Evolutionary conservation across 2,113 vertebrate genomes (phyloP).

Genomic region (Galbula dea): DNA sequence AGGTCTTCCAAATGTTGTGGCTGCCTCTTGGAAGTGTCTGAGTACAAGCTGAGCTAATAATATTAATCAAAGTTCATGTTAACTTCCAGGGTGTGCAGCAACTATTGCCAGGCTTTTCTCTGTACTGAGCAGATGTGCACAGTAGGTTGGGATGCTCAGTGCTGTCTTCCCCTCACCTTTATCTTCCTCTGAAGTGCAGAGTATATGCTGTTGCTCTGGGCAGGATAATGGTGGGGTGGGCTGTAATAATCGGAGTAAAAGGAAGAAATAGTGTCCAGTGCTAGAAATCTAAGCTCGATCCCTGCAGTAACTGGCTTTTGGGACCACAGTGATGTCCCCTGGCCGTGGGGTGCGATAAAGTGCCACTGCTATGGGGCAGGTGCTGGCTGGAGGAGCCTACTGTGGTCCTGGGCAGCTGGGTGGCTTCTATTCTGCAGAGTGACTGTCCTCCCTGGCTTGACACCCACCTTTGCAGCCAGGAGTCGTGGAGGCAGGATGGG

Average conservation of each 20-base stretch:
- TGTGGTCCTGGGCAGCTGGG: not conserved
- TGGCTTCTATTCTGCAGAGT: not conserved
- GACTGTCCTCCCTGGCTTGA: not conserved
- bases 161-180: not conserved
- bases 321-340: not conserved
- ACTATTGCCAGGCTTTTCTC: not conserved
- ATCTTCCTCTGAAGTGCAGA: not conserved
- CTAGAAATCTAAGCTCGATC: not conserved
- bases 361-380: not conserved
- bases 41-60: not conserved
- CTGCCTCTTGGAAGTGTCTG: not conserved
- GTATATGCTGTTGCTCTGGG: not conserved
- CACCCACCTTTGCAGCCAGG: accelerated
- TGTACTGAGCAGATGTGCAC: not conserved
- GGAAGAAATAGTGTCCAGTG: not conserved
- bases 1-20: not conserved
- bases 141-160: not conserved
- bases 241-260: not conserved
- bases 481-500: accelerated
- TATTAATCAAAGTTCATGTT: not conserved
- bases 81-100: not conserved
- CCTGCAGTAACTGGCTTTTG: not conserved
- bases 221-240: not conserved
- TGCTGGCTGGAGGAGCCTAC: accelerated
- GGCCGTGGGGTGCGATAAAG: not conserved